Conservation (phyloP, 2,797 vertebrate species). For the Phylloscopus collybita region DNA sequence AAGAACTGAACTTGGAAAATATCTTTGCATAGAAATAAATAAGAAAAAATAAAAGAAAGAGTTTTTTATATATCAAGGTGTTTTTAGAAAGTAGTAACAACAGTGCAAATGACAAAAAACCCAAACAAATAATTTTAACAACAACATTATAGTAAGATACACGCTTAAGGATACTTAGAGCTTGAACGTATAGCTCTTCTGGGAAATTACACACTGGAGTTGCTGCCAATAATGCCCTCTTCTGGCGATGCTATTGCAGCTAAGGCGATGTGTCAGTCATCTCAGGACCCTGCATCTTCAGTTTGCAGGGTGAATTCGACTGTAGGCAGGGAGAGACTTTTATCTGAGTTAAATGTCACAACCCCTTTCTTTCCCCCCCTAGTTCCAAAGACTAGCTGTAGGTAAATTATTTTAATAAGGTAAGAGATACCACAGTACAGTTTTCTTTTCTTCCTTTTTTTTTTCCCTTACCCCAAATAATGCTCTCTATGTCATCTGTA, state of each 20-base stretch:
- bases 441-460: constrained; percentile 46
- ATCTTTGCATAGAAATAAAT: neutral
- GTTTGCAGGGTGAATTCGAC: neutral
- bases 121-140: constrained; percentile 45
- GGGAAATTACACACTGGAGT: constrained; percentile 46
- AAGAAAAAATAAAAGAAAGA: neutral
- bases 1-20: neutral
- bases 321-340: neutral
- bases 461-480: constrained; percentile 80
- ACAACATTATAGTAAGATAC: constrained; percentile 21
- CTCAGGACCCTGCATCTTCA: constrained; percentile 19
- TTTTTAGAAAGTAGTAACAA: neutral
- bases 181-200: constrained; percentile 54
- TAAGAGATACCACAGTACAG: constrained; percentile 62
- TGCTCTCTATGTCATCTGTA: constrained; percentile 90
- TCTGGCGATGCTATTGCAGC: constrained; percentile 69
- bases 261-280: constrained; percentile 30
- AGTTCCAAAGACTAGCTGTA: constrained; percentile 57
- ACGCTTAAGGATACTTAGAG: constrained; percentile 61
- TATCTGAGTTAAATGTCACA: constrained; percentile 16
- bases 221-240: constrained; percentile 78
- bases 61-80: neutral
- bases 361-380: neutral
- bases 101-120: neutral
- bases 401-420: constrained; percentile 78